Conservation (phyloP, 2,888 invertebrate species). For the Spicauda simplicius region DNA sequence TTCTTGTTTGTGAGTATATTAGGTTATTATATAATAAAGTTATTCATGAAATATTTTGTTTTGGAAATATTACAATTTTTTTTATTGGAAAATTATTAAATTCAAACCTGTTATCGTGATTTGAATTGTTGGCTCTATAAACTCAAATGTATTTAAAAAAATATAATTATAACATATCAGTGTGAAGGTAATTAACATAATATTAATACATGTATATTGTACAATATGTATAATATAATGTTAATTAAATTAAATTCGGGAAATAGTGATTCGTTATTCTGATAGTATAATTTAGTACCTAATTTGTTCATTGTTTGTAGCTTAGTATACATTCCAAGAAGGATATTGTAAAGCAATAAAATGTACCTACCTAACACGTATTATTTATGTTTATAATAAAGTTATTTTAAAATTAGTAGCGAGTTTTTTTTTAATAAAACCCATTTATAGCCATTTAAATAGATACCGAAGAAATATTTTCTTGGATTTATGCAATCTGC, state of each 20-base stretch:
- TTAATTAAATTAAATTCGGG: too few species aligned
- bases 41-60: too few species aligned
- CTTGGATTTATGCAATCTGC: too few species aligned
- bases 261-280: background rate
- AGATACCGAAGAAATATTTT: too few species aligned
- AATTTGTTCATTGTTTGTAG: constrained; percentile 1
- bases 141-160: too few species aligned
- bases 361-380: constrained; percentile 26
- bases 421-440: background rate
- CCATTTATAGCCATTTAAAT: too few species aligned
- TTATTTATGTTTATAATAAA: constrained; percentile 24
- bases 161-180: background rate
- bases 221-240: background rate
- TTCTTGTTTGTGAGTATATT: too few species aligned
- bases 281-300: constrained; percentile 6
- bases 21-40: too few species aligned
- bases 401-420: constrained; percentile 11
- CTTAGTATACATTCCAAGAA: constrained; percentile 25
- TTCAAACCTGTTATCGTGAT: too few species aligned
- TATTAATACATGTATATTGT: background rate
- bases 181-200: background rate
- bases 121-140: too few species aligned
- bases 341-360: constrained; percentile 20
- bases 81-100: too few species aligned
- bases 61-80: too few species aligned